Evolutionary conservation across 2,888 invertebrate species (phyloP), one percentile per base, ranked within the genome.

Genomic region (Stegana nigrithorax): DNA sequence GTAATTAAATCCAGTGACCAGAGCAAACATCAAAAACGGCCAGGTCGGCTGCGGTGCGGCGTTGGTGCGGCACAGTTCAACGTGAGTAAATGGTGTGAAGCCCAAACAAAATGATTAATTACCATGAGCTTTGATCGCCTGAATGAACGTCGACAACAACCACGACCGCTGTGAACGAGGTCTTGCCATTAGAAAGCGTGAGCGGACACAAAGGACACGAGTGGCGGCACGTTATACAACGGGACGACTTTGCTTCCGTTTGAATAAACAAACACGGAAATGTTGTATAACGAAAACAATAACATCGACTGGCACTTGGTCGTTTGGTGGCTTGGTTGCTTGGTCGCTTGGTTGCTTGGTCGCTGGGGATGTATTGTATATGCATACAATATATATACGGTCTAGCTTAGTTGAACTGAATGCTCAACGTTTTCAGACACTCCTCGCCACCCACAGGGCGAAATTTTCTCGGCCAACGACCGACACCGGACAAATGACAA

Each of bases 41-140:
- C 36, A 36, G 36, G 12, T 14, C n/a, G 10, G 14, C 14, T 14
- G 14, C n/a, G 17, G 39, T 17, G 39, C 5, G n/a, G 32, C 32
- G 6, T 2, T 32, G 39, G 39, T n/a, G 39, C 39, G 17, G 14
- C n/a, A 39, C n/a, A 39, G 39, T n/a, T 39, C 39, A 39, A 17
- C 39, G 39, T 75, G 81, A 73, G 73, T 81, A 75, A 81, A 81
- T 79, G 76, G 83, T 80, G 81, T 80, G 81, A 83, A 83, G 78
- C 78, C 86, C 82, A 81, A 81, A 81, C 82, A 83, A 84, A 85
- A 85, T 84, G 86, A 85, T 85, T 85, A 85, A 85, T 85, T 85
- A 84, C 81, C 75, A 71, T 83, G 84, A 84, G 83, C 82, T 83
- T 83, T 85, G 84, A 84, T 83, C 81, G 81, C 77, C 80, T 79